Evolutionary conservation across 2,113 vertebrate genomes (phyloP).

Genomic region (Uropsilus gracilis): DNA sequence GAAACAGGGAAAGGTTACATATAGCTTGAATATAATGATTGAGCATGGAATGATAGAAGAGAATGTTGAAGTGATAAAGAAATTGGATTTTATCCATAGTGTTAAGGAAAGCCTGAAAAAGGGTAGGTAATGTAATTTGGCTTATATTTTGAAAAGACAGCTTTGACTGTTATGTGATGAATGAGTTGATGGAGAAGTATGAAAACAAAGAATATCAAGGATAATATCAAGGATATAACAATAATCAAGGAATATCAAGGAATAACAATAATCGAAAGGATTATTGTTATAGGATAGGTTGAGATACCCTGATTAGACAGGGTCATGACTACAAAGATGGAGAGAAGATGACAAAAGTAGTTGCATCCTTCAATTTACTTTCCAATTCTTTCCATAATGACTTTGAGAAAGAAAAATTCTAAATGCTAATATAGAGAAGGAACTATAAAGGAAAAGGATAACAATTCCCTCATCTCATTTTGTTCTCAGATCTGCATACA

Average conservation of each 20-base stretch:
- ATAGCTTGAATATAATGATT: not conserved
- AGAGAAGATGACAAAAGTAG: not conserved
- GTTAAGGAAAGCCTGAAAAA: not conserved
- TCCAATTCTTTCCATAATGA: not conserved
- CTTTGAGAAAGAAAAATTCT: not conserved
- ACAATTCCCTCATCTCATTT: not conserved
- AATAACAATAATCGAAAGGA: too few relatives aligned
- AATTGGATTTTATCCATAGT: not conserved
- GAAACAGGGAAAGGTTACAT: not conserved
- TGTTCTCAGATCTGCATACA: not conserved
- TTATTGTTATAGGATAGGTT: not conserved
- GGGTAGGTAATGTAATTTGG: not conserved
- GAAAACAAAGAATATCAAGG: not conserved
- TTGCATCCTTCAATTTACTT: too few relatives aligned
- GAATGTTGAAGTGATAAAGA: not conserved
- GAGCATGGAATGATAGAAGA: not conserved
- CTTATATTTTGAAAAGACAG: constrained; percentile 17
- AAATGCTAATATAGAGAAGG: not conserved
- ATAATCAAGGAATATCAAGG: too few relatives aligned
- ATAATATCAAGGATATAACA: too few relatives aligned
- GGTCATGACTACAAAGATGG: too few relatives aligned
- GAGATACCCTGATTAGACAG: not conserved
- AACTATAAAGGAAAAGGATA: not conserved
- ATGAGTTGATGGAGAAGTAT: not conserved
- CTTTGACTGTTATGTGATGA: not conserved